Percentiles rank a stretch among this genome's conserved stretches.
Conservation (phyloP, 2,888 invertebrate genomes). For the Endomychus coccineus region DNA sequence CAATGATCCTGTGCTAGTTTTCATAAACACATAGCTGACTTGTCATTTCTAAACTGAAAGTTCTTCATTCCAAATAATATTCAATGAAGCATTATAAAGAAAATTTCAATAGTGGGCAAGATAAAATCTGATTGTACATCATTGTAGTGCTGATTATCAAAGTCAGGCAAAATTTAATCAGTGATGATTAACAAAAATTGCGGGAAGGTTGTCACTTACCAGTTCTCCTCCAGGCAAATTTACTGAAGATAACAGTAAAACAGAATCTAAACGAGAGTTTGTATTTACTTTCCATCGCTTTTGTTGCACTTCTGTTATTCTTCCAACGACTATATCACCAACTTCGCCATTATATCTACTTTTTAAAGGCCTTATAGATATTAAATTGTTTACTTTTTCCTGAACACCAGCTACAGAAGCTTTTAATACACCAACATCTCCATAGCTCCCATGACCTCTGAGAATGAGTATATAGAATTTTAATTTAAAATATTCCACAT, state of each 20-base stretch:
- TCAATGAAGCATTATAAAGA: too few species aligned
- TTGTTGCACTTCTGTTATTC: slow-evolving; percentile 90
- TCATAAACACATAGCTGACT: too few species aligned
- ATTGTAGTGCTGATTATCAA: too few species aligned
- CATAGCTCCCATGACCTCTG: slow-evolving; percentile 96
- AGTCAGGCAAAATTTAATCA: too few species aligned
- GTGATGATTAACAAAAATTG: too few species aligned
- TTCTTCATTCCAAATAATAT: too few species aligned
- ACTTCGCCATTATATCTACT: slow-evolving; percentile 89
- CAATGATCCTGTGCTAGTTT: too few species aligned
- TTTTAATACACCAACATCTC: slow-evolving; percentile 72
- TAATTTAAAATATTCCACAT: slow-evolving; percentile 1
- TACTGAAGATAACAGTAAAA: slow-evolving; percentile 83
- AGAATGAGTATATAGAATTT: slow-evolving; percentile 13
- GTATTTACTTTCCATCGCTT: slow-evolving; percentile 94
- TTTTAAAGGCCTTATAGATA: slow-evolving; percentile 86
- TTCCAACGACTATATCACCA: slow-evolving; percentile 93
- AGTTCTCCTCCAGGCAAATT: slow-evolving; percentile 97
- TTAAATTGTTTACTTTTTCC: slow-evolving; percentile 89
- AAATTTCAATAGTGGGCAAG: too few species aligned
- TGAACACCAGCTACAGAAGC: slow-evolving; percentile 93
- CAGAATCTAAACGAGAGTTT: slow-evolving; percentile 81
- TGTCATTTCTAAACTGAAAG: too few species aligned
- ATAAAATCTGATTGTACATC: too few species aligned
- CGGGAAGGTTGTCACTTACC: slow-evolving; percentile 46